Evolutionary conservation across 2,797 vertebrate species (phyloP), one percentile per base, ranked within the genome.

Genomic region (Hapalemur alaotrensis): DNA sequence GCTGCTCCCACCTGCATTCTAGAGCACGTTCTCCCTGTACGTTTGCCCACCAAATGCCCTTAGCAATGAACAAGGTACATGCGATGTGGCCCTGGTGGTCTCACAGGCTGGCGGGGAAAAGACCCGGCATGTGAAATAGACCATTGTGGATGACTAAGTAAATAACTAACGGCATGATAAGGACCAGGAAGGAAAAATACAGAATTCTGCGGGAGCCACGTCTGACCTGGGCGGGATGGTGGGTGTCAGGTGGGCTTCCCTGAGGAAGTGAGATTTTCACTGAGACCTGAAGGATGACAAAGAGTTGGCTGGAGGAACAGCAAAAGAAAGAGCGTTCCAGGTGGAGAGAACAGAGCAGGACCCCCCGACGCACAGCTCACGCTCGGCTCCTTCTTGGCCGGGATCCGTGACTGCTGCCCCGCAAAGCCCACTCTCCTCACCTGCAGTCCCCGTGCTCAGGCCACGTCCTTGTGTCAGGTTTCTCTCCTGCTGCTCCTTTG

Each of bases 341-440:
- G 14, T 63, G 25, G 67, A 43, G 8, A 15, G 4, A 50, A 20
- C 7, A 57, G 83, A 15, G 2, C 32, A 78, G 1, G 41, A 25
- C 43, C 11, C 11, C 18, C 61, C 17, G 5, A 46, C 23, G n/a
- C 35, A 28, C 35, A 57, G 59, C 54, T 82, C 41, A 15, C 1
- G 17, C 2, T 1, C 0, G 7, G 57, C 61, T 57, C 30, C 82
- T 22, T 18, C 43, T 25, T 1, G 0, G 1, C 28, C 2, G 1
- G n/a, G n/a, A 1, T 25, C 54, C 0, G 6, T 9, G n/a, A 81
- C 10, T 5, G 7, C 30, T 8, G 67, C 73, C 76, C 22, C 5
- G 15, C 32, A 72, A 35, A 83, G n/a, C 30, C 35, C 48, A 14
- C 35, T 30, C 48, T 4, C 38, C 15, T 95, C 28, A 41, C 4